A percentile compares a stretch with the other conserved stretches of the same genome.
Conservation (phyloP, 2,113 vertebrate genomes). For the Mystacornis crossleyi region DNA sequence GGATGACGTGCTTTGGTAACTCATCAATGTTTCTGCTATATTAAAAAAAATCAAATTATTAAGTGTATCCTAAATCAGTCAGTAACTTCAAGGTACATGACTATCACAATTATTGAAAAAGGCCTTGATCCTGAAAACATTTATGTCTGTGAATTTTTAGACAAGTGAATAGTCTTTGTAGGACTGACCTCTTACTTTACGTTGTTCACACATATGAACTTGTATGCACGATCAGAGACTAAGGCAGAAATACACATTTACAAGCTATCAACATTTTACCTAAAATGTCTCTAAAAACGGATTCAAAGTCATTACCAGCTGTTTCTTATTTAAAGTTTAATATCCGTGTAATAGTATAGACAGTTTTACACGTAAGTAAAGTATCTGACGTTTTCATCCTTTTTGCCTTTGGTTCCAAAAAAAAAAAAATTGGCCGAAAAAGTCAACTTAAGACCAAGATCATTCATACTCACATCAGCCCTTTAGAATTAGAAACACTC, state of each 20-base stretch:
- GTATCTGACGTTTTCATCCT: neutral
- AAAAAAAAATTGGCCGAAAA: neutral
- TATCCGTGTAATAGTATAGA: neutral
- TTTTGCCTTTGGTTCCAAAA: neutral
- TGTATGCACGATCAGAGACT: slow-evolving; percentile 55
- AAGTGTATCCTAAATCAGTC: slow-evolving; percentile 53
- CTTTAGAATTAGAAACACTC: neutral
- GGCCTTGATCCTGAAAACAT: slow-evolving; percentile 68
- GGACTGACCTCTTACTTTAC: slow-evolving; percentile 54
- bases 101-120: slow-evolving; percentile 59
- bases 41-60: slow-evolving; percentile 32
- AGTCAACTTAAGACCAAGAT: neutral
- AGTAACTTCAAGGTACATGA: slow-evolving; percentile 49
- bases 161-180: slow-evolving; percentile 65
- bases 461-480: neutral
- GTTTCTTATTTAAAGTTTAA: slow-evolving; percentile 51
- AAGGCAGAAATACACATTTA: slow-evolving; percentile 55
- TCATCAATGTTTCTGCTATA: slow-evolving; percentile 17
- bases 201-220: slow-evolving; percentile 67
- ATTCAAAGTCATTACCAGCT: slow-evolving; percentile 58
- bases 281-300: slow-evolving; percentile 58
- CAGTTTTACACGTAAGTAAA: neutral
- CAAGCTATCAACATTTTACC: slow-evolving; percentile 67
- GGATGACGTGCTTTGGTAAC: neutral
- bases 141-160: slow-evolving; percentile 65